Conservation (phyloP, 2,888 invertebrate species). For the Baccha elongata region DNA sequence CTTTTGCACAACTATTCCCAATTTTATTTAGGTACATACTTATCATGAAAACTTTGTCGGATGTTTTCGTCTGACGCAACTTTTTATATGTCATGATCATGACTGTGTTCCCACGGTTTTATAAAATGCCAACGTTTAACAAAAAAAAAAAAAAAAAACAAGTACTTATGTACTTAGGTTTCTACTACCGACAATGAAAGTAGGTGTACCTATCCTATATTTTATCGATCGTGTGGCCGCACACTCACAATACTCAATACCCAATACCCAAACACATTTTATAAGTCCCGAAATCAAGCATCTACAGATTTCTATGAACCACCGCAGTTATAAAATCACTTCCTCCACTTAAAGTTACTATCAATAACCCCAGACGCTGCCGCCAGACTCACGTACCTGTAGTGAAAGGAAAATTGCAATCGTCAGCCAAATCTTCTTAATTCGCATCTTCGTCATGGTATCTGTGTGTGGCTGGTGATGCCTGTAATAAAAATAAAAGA, state of each 20-base stretch:
- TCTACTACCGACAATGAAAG: neutral
- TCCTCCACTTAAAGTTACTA: slow-evolving; percentile 40
- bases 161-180: slow-evolving; percentile 4
- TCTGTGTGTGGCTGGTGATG: slow-evolving; percentile 46
- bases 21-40: too few relatives aligned
- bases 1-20: too few relatives aligned
- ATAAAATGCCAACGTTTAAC: too few relatives aligned
- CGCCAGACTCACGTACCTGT: slow-evolving; percentile 79
- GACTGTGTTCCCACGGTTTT: too few relatives aligned
- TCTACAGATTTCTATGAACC: slow-evolving; percentile 23
- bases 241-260: too few relatives aligned
- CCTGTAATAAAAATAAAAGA: slow-evolving; percentile 53
- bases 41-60: too few relatives aligned
- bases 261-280: neutral
- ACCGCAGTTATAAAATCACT: slow-evolving; percentile 43
- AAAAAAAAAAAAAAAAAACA: slow-evolving; percentile 17
- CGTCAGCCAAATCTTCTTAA: slow-evolving; percentile 80
- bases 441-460: slow-evolving; percentile 76
- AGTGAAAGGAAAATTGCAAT: slow-evolving; percentile 80
- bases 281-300: neutral
- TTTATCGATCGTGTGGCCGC: slow-evolving; percentile 18
- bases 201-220: neutral
- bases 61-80: too few relatives aligned
- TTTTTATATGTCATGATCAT: too few relatives aligned
- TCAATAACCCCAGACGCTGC: slow-evolving; percentile 34